Evolutionary conservation across 2,113 vertebrate genomes (phyloP).

Genomic region (Aphelocoma coerulescens): DNA sequence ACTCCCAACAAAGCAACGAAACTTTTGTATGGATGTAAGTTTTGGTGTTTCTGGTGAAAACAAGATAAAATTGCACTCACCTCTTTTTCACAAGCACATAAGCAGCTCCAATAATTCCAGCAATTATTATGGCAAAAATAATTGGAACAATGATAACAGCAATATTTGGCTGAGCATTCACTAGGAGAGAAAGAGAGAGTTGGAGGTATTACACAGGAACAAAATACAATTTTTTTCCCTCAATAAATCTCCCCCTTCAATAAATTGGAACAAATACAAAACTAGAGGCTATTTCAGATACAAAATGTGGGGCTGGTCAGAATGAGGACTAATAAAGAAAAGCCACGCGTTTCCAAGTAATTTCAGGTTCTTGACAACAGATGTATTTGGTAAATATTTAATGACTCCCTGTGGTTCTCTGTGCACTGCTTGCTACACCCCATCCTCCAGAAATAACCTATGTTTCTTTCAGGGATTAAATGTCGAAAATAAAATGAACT

Average conservation of each 20-base stretch:
- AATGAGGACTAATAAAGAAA: not conserved
- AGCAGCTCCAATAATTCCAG: slow-evolving; percentile 76
- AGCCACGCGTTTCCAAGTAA: not conserved
- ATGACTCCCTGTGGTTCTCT: not conserved
- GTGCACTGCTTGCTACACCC: not conserved
- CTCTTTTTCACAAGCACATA: slow-evolving; percentile 87
- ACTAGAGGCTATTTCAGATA: not conserved
- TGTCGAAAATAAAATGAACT: slow-evolving; percentile 6
- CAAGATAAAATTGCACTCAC: slow-evolving; percentile 59
- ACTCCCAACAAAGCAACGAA: not conserved
- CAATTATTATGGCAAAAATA: slow-evolving; percentile 83
- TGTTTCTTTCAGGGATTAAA: not conserved
- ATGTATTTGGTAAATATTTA: not conserved
- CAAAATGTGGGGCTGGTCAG: not conserved
- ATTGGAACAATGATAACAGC: slow-evolving; percentile 86
- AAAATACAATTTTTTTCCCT: not conserved
- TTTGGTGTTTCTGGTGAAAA: not conserved
- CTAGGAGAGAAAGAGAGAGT: slow-evolving; percentile 54
- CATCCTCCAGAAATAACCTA: not conserved
- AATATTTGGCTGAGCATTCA: slow-evolving; percentile 78
- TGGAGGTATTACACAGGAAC: not conserved
- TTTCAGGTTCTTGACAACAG: not conserved
- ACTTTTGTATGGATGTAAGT: not conserved
- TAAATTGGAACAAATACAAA: not conserved
- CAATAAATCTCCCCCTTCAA: not conserved